Conservation (phyloP, 2,888 invertebrate genomes). For the Dicyrtomina minuta region DNA sequence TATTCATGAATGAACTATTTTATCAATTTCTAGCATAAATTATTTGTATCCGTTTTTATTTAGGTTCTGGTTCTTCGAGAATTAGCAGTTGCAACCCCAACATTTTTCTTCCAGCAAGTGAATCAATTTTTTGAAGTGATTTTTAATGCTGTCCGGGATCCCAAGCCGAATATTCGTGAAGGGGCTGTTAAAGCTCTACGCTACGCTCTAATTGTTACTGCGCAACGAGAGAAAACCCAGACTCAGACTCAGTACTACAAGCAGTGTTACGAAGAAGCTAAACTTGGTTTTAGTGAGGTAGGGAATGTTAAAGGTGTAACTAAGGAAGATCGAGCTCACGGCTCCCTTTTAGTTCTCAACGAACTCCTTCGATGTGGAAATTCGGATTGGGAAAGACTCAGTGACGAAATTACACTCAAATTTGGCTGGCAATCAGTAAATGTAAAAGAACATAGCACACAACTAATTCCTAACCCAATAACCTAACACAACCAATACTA, state of each 20-base stretch:
- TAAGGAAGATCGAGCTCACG: conserved; percentile 88
- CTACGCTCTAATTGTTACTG: conserved; percentile 90
- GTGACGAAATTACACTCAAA: conserved; percentile 70
- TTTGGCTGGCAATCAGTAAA: conserved; percentile 31
- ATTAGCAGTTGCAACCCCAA: conserved; percentile 91
- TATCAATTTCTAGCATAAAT: background rate
- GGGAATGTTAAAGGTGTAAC: conserved; percentile 74
- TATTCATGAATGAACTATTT: background rate
- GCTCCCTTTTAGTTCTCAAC: conserved; percentile 87
- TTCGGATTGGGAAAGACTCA: conserved; percentile 79
- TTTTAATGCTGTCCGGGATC: conserved; percentile 85
- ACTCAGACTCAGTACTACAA: conserved; percentile 74
- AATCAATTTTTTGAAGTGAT: conserved; percentile 91
- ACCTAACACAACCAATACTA: too few relatives aligned
- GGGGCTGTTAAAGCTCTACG: conserved; percentile 92
- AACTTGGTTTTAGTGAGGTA: conserved; percentile 72
- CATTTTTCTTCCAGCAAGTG: conserved; percentile 94
- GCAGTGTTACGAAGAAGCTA: conserved; percentile 88
- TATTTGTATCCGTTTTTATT: conserved; percentile 19
- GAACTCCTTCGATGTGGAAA: conserved; percentile 90
- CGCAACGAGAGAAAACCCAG: conserved; percentile 93
- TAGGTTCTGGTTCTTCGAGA: conserved; percentile 82
- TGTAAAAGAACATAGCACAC: too few relatives aligned
- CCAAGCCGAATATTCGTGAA: conserved; percentile 86
- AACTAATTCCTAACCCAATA: too few relatives aligned